phyloP scores from a whole-genome alignment of 1,140 invertebrate species.

The Aphidius ervi region DNA sequence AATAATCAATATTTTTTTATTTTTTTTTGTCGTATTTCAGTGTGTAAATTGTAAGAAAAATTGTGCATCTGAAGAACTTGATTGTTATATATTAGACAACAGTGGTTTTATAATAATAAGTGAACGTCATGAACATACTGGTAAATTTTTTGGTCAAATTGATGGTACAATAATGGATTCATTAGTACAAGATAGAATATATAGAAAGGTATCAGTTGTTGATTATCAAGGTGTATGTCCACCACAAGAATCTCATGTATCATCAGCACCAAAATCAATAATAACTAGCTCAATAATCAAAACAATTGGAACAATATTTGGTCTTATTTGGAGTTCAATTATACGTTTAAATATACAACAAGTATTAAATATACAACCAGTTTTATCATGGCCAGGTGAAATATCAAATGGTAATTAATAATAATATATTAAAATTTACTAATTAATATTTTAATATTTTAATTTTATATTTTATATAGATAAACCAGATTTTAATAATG shows the following conservation, averaged over 20 bases:
- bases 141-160: conserved; percentile 87
- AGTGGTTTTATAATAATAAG: conserved; percentile 92
- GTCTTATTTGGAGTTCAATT: conserved; percentile 42
- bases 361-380: conserved; percentile 35
- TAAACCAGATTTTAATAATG: background rate
- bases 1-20: conserved; percentile 3
- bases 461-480: too few species aligned
- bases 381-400: conserved; percentile 40
- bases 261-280: conserved; percentile 53
- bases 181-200: conserved; percentile 84
- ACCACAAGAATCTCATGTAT: conserved; percentile 69
- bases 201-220: conserved; percentile 75
- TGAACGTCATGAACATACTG: conserved; percentile 77
- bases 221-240: conserved; percentile 87
- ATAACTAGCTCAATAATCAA: conserved; percentile 43
- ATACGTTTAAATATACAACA: conserved; percentile 45
- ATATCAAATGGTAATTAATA: conserved; percentile 18
- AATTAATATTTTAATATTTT: background rate
- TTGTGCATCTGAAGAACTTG: conserved; percentile 78
- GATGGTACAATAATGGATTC: conserved; percentile 95
- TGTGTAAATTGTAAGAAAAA: conserved; percentile 78
- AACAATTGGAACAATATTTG: conserved; percentile 31
- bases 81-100: conserved; percentile 89
- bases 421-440: conserved; percentile 1
- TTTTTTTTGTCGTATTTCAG: conserved; percentile 50